Evolutionary conservation across 2,797 vertebrate species (phyloP).

Genomic region (Enteromius fasciolatus): DNA sequence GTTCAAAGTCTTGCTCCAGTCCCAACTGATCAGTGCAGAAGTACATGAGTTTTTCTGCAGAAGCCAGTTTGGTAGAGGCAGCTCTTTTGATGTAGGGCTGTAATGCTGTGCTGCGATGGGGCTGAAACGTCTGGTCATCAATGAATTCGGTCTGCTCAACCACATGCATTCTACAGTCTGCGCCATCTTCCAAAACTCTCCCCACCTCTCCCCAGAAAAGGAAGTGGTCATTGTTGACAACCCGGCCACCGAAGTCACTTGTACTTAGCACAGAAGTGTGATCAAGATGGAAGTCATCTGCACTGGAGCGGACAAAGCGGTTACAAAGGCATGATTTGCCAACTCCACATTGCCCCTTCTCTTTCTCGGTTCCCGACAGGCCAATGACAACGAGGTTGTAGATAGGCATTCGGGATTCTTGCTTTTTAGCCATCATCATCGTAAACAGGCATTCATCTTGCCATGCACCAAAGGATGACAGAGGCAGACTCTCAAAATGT

Average conservation of each 20-base stretch:
- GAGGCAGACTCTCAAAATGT: slow-evolving; percentile 72
- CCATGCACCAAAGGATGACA: slow-evolving; percentile 78
- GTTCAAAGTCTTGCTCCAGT: slow-evolving; percentile 89
- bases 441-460: slow-evolving; percentile 86
- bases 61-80: slow-evolving; percentile 85
- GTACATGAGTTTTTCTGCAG: slow-evolving; percentile 90
- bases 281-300: slow-evolving; percentile 86
- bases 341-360: slow-evolving; percentile 87
- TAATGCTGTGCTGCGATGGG: slow-evolving; percentile 87
- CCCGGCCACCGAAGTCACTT: slow-evolving; percentile 87
- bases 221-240: slow-evolving; percentile 90
- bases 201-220: slow-evolving; percentile 87
- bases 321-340: slow-evolving; percentile 90
- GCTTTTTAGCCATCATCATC: slow-evolving; percentile 93
- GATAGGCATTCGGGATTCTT: slow-evolving; percentile 85
- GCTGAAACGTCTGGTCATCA: slow-evolving; percentile 90
- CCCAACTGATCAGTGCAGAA: slow-evolving; percentile 90
- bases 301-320: slow-evolving; percentile 84
- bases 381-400: slow-evolving; percentile 88
- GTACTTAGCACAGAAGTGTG: slow-evolving; percentile 90
- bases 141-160: slow-evolving; percentile 91
- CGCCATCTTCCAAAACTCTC: slow-evolving; percentile 82
- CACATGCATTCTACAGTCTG: slow-evolving; percentile 82
- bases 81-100: slow-evolving; percentile 88
- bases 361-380: slow-evolving; percentile 87